These are phyloP conservation scores for Aphidoletes aphidimyza DNA, from an alignment of 2,888 invertebrate genomes.

Conservation along the genomic window DNA sequence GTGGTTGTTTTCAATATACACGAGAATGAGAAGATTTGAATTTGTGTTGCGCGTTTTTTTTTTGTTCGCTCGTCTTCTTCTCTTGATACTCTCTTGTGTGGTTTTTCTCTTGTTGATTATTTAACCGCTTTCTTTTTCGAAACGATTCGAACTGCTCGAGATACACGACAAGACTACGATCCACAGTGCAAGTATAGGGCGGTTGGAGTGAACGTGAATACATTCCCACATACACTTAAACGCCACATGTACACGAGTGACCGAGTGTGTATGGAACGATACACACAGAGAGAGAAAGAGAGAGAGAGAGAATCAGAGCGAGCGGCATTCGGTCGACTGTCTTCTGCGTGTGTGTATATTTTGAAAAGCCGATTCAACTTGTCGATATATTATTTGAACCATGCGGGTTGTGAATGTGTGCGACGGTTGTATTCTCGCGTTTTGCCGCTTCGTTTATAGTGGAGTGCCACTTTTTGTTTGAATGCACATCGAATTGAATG, in stretches of 20 bases:
- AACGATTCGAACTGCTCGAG: slow-evolving; percentile 54
- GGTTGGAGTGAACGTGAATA: slow-evolving; percentile 25
- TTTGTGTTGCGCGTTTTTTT: neutral
- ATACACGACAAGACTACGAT: slow-evolving; percentile 50
- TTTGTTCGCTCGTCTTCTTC: neutral
- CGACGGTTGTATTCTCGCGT: neutral
- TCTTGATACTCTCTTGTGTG: neutral
- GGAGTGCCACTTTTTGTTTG: neutral
- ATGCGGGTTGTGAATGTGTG: too few relatives aligned
- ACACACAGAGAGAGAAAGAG: too few relatives aligned
- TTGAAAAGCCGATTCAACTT: too few relatives aligned
- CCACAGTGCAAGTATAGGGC: neutral
- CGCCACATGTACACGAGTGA: neutral
- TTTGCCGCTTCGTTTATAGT: neutral
- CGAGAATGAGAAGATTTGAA: neutral
- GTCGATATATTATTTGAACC: too few relatives aligned
- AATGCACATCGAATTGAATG: neutral
- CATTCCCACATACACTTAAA: slow-evolving; percentile 14
- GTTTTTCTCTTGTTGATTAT: neutral
- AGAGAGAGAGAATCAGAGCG: neutral
- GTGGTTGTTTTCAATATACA: neutral
- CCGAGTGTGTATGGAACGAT: too few relatives aligned
- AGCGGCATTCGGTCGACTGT: neutral
- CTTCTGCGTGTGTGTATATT: neutral
- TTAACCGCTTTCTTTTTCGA: slow-evolving; percentile 48